Evolutionary conservation across 30 jellyfish, hydroid and myxozoan genomes (phyloP), one percentile per base, ranked within the genome.

Genomic region (Pseudorhiza aurosa): DNA sequence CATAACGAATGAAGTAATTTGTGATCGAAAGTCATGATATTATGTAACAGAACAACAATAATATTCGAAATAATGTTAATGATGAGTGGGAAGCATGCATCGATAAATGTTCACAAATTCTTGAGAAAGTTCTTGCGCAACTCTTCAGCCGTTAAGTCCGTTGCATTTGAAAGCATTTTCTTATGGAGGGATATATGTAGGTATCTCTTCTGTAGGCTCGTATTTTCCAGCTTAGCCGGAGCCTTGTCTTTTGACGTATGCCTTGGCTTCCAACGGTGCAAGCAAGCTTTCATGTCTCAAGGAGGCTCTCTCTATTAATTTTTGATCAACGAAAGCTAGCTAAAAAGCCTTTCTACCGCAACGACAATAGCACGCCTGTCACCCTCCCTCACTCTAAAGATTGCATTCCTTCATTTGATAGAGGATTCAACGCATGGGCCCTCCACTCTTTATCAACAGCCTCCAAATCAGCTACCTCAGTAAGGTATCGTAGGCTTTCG

Each of bases 331-430:
- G n/a, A 5, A 4, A 76, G 82, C 68, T 55, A 83, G 39, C 78
- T 33, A 53, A 73, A 73, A 2, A 55, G 30, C 45, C 88, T 76
- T 76, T 76, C 82, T 8, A 33, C 87, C 7, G 62, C 56, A 47
- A 56, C 36, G 85, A 76, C 26, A 56, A 31, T 2, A 57, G 62
- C 17, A 58, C 82, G 2, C 58, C 83, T 11, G 33, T 2, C 2
- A 76, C 49, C 83, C 28, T 56, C 82, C 84, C 32, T 17, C 58
- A 76, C 2, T 58, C 82, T 10, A 1, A n/a, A 49, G 22, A 35
- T n/a, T 33, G 12, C 88, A 76, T 33, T 15, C 18, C 44, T 25
- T 15, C 58, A 35, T 22, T 21, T 4, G 22, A 31, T 5, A 8
- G 4, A 19, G 67, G 15, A 22, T 76, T 40, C 37, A 76, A 4